Percentiles rank a stretch among this genome's conserved stretches.
Evolutionary conservation across 2,797 vertebrate genomes (phyloP).

Genomic region (Trachurus trachurus): DNA sequence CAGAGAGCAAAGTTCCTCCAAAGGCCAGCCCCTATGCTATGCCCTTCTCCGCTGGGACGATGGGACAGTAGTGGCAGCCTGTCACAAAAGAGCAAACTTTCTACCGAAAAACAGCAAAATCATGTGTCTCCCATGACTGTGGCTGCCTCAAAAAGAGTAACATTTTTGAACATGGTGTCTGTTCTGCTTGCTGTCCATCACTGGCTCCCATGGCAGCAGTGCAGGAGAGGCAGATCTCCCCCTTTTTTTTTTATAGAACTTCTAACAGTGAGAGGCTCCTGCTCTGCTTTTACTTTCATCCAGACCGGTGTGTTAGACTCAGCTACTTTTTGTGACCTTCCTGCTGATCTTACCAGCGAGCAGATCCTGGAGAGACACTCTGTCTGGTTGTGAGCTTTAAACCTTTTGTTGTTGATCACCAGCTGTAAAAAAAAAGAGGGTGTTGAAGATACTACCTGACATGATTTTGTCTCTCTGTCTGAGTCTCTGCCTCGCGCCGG

Average conservation of each 20-base stretch:
- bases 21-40: constrained; percentile 19
- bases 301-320: background rate
- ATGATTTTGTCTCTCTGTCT: constrained; percentile 12
- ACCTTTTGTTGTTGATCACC: constrained; percentile 30
- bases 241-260: background rate
- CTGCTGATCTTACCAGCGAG: background rate
- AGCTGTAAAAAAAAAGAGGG: constrained; percentile 10
- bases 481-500: constrained; percentile 2
- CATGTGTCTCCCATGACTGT: background rate
- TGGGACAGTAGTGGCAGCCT: constrained; percentile 22
- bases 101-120: constrained; percentile 24
- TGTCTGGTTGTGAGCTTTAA: background rate
- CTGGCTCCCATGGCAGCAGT: background rate
- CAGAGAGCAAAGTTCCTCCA: constrained; percentile 44
- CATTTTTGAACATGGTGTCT: background rate
- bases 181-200: constrained; percentile 5
- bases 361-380: constrained; percentile 7
- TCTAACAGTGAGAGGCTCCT: background rate
- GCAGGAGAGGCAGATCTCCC: background rate
- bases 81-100: constrained; percentile 24
- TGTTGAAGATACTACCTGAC: constrained; percentile 5
- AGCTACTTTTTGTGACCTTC: background rate
- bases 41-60: constrained; percentile 24
- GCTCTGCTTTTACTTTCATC: background rate
- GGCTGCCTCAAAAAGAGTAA: constrained; percentile 1